Evolutionary conservation across 2,888 invertebrate species (phyloP), one percentile per base, ranked within the genome.

Genomic region (Philereme vetulata): DNA sequence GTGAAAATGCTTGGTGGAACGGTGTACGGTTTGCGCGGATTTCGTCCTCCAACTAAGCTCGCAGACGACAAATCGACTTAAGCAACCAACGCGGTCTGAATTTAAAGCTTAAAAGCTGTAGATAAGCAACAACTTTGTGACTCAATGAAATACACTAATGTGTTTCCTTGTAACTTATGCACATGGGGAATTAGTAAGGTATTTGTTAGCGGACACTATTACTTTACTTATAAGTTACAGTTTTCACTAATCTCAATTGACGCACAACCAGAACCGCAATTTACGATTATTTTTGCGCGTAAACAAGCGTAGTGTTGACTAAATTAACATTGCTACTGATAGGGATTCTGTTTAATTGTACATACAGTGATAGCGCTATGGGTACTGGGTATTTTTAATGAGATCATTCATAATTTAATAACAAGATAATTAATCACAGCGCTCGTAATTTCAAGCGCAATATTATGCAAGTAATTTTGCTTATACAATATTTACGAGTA

Each of bases 1-100:
- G 84, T 84, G 85, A 86, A 85, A 87, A 81, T 82, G 73, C 73
- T 77, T 65, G 72, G 71, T 69, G 66, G 72, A 80, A 79, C 81
- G 76, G 75, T 74, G 77, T 76, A 76, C 76, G 76, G 76, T 81
- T 80, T 80, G 76, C 71, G 68, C 74, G 76, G 81, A 82, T 82
- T 81, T 81, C 75, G 74, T 66, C 67, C 68, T 70, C 70, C 72
- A 74, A 70, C 70, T 78, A 76, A 77, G 76, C 77, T 75, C 69
- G 69, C 67, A 68, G 64, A 69, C 71, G 75, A 72, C 74, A 78
- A 71, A 71, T 74, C 71, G 73, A 75, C 72, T 78, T 75, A 72
- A 67, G 68, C 65, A 62, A 64, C 56, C 64, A 51, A 62, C 56
- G 66, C 65, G 51, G 62, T 67, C 64, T 66, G 70, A 71, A 68